Evolutionary conservation across 2,797 vertebrate species (phyloP).

Genomic region (Craterocephalus amniculus): DNA sequence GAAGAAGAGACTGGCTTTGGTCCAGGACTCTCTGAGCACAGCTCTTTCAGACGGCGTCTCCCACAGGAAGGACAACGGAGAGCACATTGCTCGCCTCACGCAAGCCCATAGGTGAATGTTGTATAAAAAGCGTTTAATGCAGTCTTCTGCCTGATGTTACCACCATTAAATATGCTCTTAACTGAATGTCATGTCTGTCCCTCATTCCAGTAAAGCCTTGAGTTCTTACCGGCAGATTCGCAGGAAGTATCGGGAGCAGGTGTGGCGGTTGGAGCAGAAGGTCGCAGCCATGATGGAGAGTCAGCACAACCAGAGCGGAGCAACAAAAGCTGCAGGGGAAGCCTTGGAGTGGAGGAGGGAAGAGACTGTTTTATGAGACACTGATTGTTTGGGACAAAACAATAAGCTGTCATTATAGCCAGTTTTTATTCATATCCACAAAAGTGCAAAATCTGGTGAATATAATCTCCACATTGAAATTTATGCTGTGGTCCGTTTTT

Average conservation of each 20-base stretch:
- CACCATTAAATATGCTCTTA: not conserved
- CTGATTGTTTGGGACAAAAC: not conserved
- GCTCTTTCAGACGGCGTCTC: constrained; percentile 71
- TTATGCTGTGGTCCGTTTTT: not conserved
- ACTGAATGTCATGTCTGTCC: not conserved
- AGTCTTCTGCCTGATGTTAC: not conserved
- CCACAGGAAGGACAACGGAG: constrained; percentile 74
- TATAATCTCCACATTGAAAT: not conserved
- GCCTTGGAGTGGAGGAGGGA: constrained; percentile 77
- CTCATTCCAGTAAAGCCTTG: constrained; percentile 82
- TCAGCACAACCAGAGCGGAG: constrained; percentile 76
- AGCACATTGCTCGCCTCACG: constrained; percentile 76
- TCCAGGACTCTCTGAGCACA: constrained; percentile 77
- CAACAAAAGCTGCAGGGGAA: constrained; percentile 66
- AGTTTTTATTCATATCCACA: constrained; percentile 1
- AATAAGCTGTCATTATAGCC: not conserved
- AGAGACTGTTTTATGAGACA: constrained; percentile 81
- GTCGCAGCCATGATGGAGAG: constrained; percentile 78
- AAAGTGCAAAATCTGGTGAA: not conserved
- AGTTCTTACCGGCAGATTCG: constrained; percentile 85
- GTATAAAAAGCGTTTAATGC: not conserved
- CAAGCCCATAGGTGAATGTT: constrained; percentile 78
- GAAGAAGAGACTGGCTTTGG: constrained; percentile 77
- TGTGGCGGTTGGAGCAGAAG: constrained; percentile 86
- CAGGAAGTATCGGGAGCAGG: constrained; percentile 88